Base-by-base conservation (phyloP, 2,888 invertebrate genomes). In the Lobophora halterata region DNA sequence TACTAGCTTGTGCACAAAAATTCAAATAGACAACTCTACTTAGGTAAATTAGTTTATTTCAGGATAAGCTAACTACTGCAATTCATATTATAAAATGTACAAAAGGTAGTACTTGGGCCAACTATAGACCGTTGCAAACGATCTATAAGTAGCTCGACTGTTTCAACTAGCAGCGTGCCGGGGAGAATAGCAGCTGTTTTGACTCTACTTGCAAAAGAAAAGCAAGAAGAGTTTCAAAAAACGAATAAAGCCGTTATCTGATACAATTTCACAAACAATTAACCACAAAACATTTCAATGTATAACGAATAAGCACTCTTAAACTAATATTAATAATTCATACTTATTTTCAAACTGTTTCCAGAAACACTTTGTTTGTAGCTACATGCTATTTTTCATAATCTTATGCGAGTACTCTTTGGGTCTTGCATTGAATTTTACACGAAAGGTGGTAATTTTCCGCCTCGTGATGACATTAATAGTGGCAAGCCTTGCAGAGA, bases 391-490 rank as follows among this genome's bases (percentile, higher is more conserved):
- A 65, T 67, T 61, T 60, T 65, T 66, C 61, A 65, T 62, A 59
- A 65, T 67, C 67, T 64, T 68, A 71, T 57, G 61, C 52, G 58
- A 57, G 59, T 65, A 63, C 67, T 74, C 76, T 78, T 76, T 80
- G 71, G 72, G 78, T 80, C 58, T 73, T 57, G 57, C 65, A 79
- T 82, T 79, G 68, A 81, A 79, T 80, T 81, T 77, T 75, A 75
- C 72, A 76, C 74, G 75, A 75, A 79, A 79, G 76, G 69, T 71
- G 75, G 75, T 71, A 78, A 87, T 87, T 85, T 86, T 85, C 77
- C 80, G 81, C 66, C 50, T 61, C 55, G 61, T 79, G 83, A 77
- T 74, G 76, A 77, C 76, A 80, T 75, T 86, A 86, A 86, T 80
- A 69, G 74, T 64, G 45, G 53, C 61, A 41, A 67, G 67, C 61